Conservation (phyloP, 1,140 invertebrate genomes). For the Whitmania pigra region DNA sequence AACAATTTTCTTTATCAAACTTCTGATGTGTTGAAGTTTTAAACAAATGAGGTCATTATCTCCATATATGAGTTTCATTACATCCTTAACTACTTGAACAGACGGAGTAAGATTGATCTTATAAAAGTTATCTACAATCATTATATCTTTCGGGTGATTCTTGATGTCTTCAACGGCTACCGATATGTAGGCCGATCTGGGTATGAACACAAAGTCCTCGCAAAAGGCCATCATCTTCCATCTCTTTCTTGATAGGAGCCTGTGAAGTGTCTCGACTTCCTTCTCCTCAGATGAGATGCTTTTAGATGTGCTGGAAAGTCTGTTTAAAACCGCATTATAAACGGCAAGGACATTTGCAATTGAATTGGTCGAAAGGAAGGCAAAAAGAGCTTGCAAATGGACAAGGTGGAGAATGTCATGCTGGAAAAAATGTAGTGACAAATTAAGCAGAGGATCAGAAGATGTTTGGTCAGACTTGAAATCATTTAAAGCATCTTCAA, state of each 20-base stretch:
- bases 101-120: too few species aligned
- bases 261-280: neutral
- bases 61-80: too few species aligned
- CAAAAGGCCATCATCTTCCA: too few species aligned
- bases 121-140: too few species aligned
- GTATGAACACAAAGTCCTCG: too few species aligned
- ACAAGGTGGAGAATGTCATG: slow-evolving; percentile 4
- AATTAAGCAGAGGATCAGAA: neutral
- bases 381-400: neutral
- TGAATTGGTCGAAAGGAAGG: neutral
- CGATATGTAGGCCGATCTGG: too few species aligned
- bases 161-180: too few species aligned
- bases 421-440: neutral
- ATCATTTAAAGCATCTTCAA: slow-evolving; percentile 6
- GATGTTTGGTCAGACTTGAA: neutral
- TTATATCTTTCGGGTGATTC: too few species aligned
- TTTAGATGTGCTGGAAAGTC: neutral
- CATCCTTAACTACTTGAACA: too few species aligned
- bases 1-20: too few species aligned
- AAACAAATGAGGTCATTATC: too few species aligned
- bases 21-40: too few species aligned
- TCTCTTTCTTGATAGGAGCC: neutral
- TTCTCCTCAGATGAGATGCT: neutral
- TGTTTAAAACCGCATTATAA: neutral
- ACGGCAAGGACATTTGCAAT: neutral